Evolutionary conservation across 2,888 invertebrate genomes (phyloP).

Genomic region (Caenorhabditis afra): DNA sequence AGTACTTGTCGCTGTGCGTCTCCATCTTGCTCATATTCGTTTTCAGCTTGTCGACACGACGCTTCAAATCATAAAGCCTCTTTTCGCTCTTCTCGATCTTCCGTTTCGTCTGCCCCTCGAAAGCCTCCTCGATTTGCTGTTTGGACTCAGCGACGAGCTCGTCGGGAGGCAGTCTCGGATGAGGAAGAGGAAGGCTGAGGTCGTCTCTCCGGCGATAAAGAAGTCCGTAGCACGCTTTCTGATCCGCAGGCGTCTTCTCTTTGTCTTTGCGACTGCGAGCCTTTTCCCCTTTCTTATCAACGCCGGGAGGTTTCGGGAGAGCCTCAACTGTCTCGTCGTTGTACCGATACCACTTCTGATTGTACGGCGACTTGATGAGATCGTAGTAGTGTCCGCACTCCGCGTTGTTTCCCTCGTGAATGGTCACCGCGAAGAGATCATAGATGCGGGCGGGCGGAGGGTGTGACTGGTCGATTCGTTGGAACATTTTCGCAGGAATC

Average conservation of each 20-base stretch:
- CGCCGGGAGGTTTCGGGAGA: constrained; percentile 63
- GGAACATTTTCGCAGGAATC: constrained; percentile 48
- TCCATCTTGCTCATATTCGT: constrained; percentile 21
- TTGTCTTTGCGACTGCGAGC: constrained; percentile 20
- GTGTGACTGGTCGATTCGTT: constrained; percentile 24
- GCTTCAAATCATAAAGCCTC: constrained; percentile 60
- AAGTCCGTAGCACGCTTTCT: constrained; percentile 62
- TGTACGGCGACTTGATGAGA: constrained; percentile 83
- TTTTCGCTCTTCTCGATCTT: constrained; percentile 60
- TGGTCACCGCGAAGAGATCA: constrained; percentile 85
- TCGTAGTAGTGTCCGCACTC: constrained; percentile 86
- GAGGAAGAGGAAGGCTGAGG: constrained; percentile 26
- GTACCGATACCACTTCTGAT: constrained; percentile 85
- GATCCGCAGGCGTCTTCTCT: constrained; percentile 43
- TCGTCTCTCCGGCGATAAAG: constrained; percentile 55
- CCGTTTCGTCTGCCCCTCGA: constrained; percentile 61
- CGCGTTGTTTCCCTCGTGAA: constrained; percentile 85
- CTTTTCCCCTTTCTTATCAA: constrained; percentile 46
- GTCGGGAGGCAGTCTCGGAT: constrained; percentile 50
- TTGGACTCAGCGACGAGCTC: constrained; percentile 37
- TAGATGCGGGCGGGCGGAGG: constrained; percentile 80
- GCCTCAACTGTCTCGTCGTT: constrained; percentile 83
- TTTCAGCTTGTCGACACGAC: constrained; percentile 60
- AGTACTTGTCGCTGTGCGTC: constrained; percentile 56
- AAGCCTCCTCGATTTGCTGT: constrained; percentile 54